Base-by-base conservation (phyloP, 1,140 invertebrate species). In the Bombus fervidus region DNA sequence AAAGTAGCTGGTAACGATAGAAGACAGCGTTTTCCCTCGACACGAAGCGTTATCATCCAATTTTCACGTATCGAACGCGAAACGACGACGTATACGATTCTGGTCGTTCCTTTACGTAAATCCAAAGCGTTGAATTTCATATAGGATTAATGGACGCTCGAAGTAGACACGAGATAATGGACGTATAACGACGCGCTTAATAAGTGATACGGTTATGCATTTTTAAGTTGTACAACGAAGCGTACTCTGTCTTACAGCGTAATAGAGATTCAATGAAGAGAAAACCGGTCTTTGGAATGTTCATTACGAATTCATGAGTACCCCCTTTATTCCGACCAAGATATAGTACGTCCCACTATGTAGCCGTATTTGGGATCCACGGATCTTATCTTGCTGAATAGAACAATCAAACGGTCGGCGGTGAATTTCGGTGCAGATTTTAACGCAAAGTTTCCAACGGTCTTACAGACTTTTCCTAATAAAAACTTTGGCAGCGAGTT, bases 271-370 rank as follows among this genome's bases (percentile, higher is more conserved):
- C 71, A 43, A 82, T 34, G 71, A 75, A 43, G 62, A 39, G 34
- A 53, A 68, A 47, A 83, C 31, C 64, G 43, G 62, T 68, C 62
- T 77, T 31, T 43, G 34, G 34, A 28, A 66, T 22, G 43, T 43
- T 47, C 41, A 53, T 83, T n/a, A 68, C 10, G 18, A 41, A 68
- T 83, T 83, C 73, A 83, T 34, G 62, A 41, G 57, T 41, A 73
- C 53, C 39, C 25, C 81, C 62, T 83, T 83, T 76, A 66, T 77
- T 31, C 28, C 28, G 31, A n/a, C 43, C 37, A 28, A 47, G 69
- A 62, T 74, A 43, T 8, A 59, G 28, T 18, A 28, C 47, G 69
- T 53, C 25, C 31, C 43, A 28, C 25, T 39, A 18, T 66, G 53
- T 81, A 37, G 8, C 39, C 53, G 31, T 81, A 62, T 81, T 73